Percentiles rank a stretch among this genome's conserved stretches.
Conservation (phyloP, 2,113 vertebrate genomes). For the Chlamydotis undulata region DNA sequence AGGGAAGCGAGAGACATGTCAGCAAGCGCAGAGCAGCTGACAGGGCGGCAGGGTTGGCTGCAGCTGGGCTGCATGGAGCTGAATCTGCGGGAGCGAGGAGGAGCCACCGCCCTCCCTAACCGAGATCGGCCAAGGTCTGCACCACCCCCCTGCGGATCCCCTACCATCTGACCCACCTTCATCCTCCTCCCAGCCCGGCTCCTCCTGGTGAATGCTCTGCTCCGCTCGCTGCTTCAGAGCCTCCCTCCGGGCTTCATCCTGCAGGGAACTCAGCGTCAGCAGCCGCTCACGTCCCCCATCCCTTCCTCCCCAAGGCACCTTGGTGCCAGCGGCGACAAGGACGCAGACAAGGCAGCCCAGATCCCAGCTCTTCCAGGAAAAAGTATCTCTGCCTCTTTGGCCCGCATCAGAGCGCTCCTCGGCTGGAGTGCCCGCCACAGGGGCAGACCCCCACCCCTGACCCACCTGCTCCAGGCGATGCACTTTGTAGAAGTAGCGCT, state of each 20-base stretch:
- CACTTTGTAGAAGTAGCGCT: constrained; percentile 97
- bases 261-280: not conserved
- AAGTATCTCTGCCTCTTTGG: not conserved
- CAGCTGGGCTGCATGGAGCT: not conserved
- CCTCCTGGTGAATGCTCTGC: constrained; percentile 85
- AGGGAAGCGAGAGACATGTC: constrained; percentile 8
- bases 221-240: constrained; percentile 94
- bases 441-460: not conserved
- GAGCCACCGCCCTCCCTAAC: not conserved
- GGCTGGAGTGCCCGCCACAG: not conserved
- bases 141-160: not conserved
- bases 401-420: not conserved
- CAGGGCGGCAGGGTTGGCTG: not conserved
- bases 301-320: not conserved
- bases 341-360: not conserved
- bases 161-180: constrained; percentile 75
- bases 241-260: constrained; percentile 94
- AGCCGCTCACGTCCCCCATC: fast-evolving
- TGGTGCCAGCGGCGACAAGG: not conserved
- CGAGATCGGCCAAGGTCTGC: not conserved
- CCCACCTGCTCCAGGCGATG: constrained; percentile 93
- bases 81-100: not conserved
- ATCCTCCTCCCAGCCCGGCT: constrained; percentile 92
- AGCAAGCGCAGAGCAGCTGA: not conserved
- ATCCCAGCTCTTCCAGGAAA: not conserved